Evolutionary conservation across 92 coral and sea anemone genomes (phyloP).

Genomic region (Bergia sp.): DNA sequence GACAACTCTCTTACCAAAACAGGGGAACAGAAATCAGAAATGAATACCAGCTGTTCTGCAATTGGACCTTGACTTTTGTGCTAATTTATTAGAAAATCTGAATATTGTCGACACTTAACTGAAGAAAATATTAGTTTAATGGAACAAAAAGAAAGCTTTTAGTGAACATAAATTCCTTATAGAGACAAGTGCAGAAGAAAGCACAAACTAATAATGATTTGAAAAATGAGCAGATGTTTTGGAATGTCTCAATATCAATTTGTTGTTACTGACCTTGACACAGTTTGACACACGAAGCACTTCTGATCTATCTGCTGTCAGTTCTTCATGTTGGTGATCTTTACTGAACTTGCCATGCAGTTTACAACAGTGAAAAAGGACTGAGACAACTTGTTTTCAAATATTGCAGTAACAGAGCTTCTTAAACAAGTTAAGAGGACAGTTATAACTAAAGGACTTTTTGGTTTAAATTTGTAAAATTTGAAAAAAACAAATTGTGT

Average conservation of each 20-base stretch:
- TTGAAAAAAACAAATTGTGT: background rate
- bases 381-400: background rate
- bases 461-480: background rate
- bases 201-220: background rate
- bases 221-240: background rate
- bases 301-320: background rate
- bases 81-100: background rate
- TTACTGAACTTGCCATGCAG: background rate
- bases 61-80: background rate
- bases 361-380: background rate
- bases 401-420: background rate
- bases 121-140: background rate
- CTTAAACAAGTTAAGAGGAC: background rate
- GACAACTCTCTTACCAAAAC: background rate
- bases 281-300: background rate
- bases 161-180: background rate
- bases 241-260: background rate
- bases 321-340: background rate
- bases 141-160: background rate
- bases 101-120: background rate
- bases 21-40: background rate
- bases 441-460: background rate
- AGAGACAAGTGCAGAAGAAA: background rate
- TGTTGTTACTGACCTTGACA: slow-evolving; percentile 13
- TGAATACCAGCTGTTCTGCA: background rate